phyloP scores from a whole-genome alignment of 2,113 vertebrate species.

The Ramphastos sulfuratus region DNA sequence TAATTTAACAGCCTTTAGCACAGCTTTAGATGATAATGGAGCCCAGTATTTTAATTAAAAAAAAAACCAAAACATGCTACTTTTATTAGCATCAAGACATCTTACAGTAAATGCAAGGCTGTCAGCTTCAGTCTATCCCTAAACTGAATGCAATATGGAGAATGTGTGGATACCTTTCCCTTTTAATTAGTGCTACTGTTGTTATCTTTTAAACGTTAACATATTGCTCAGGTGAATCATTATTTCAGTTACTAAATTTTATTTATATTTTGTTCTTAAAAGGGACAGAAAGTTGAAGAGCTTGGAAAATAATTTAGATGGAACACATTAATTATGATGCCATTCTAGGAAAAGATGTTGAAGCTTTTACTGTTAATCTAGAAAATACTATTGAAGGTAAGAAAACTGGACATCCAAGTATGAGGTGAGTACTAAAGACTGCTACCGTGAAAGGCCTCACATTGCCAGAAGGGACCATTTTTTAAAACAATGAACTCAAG shows the following conservation, averaged over 20 bases:
- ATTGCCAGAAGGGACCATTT: not conserved
- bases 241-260: not conserved
- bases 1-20: constrained; percentile 6
- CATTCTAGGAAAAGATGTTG: not conserved
- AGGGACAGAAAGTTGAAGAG: not conserved
- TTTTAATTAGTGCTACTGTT: not conserved
- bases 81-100: not conserved
- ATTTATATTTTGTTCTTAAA: not conserved
- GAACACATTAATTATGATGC: not conserved
- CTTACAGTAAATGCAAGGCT: not conserved
- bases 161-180: not conserved
- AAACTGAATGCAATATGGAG: not conserved
- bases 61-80: not conserved
- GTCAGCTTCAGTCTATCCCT: not conserved
- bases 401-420: not conserved
- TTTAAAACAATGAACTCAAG: not conserved
- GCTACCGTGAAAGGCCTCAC: not conserved
- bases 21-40: not conserved
- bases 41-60: not conserved
- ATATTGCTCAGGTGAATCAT: not conserved
- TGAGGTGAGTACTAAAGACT: not conserved
- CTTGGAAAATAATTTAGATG: not conserved
- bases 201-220: not conserved
- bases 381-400: not conserved
- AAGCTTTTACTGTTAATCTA: not conserved